Evolutionary conservation across 2,113 vertebrate genomes (phyloP).

Genomic region (Rhinoderma darwinii): DNA sequence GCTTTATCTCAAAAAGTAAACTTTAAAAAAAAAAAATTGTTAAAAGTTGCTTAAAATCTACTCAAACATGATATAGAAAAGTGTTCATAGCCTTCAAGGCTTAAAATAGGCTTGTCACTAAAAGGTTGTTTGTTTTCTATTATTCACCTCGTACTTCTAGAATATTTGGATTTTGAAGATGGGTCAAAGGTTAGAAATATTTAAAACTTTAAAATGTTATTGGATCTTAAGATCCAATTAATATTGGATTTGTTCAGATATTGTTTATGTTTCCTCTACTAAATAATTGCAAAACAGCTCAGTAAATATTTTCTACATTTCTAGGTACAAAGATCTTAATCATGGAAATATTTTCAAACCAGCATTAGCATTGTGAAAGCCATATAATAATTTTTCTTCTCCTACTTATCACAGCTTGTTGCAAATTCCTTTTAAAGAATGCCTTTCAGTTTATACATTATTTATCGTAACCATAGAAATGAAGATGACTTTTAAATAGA

Average conservation of each 20-base stretch:
- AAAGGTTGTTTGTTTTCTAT: neutral
- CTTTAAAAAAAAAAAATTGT: no score
- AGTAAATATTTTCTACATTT: constrained; percentile 31
- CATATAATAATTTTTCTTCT: constrained; percentile 31
- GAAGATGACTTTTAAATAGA: neutral
- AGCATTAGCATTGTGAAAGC: constrained; percentile 42
- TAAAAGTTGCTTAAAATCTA: no score
- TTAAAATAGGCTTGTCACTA: no score
- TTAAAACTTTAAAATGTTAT: neutral
- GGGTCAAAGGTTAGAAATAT: neutral
- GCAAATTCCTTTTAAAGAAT: constrained; percentile 33
- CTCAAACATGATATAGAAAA: no score
- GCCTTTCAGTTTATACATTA: constrained; percentile 31
- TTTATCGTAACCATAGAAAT: constrained; percentile 43
- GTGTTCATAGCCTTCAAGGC: no score
- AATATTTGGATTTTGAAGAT: neutral
- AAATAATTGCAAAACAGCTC: neutral
- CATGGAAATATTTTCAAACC: constrained; percentile 38
- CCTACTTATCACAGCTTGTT: constrained; percentile 42
- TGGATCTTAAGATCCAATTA: neutral
- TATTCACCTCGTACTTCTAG: neutral
- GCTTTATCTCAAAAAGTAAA: no score
- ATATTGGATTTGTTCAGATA: neutral
- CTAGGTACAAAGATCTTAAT: constrained; percentile 43
- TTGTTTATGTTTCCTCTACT: neutral